Evolutionary conservation across 1,140 invertebrate genomes (phyloP), one percentile per base, ranked within the genome.

Genomic region (Kradibia gibbosae): DNA sequence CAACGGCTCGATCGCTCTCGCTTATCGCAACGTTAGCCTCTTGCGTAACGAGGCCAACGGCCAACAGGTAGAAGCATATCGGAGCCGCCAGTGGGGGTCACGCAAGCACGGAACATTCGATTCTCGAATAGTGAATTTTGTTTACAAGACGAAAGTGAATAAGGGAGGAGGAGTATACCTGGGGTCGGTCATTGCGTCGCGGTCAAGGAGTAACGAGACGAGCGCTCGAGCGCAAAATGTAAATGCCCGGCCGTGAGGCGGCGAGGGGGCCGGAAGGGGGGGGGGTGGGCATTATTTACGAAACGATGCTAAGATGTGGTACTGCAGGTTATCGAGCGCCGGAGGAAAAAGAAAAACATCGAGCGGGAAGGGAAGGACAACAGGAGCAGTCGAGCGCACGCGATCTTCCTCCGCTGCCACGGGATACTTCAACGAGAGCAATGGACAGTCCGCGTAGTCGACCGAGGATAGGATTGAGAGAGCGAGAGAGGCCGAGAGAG

Each of bases 361-460:
- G 31, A 73, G n/a, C n/a, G n/a, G 34, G 31, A 73, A 39, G 62
- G 39, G 42, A 80, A 80, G 42, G 70, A 62, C 50, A 50, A 65
- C 53, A 53, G 50, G 60, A 81, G 28, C 72, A 74, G 71, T 28
- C 39, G 39, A 48, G 53, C 15, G 45, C 42, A 45, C 42, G n/a
- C 45, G 71, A 22, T 17, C 73, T 55, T 50, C 50, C 55, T 20
- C 25, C 22, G 45, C 45, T 50, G 17, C n/a, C 55, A 73, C 70
- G 36, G n/a, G n/a, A 31, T 67, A 39, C 25, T 28, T 53, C 71
- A 72, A 73, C 71, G 25, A 45, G 39, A 80, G 62, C 36, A 79
- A 48, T 39, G 5, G 62, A n/a, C 34, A 53, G 20, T n/a, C 15
- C 45, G 34, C 48, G 25, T n/a, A 57, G 34, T n/a, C n/a, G n/a